A percentile compares a stretch with the other conserved stretches of the same genome.
Conservation (phyloP, 30 jellyfish, hydroid and myxozoan genomes). For the Aurelia sp. region DNA sequence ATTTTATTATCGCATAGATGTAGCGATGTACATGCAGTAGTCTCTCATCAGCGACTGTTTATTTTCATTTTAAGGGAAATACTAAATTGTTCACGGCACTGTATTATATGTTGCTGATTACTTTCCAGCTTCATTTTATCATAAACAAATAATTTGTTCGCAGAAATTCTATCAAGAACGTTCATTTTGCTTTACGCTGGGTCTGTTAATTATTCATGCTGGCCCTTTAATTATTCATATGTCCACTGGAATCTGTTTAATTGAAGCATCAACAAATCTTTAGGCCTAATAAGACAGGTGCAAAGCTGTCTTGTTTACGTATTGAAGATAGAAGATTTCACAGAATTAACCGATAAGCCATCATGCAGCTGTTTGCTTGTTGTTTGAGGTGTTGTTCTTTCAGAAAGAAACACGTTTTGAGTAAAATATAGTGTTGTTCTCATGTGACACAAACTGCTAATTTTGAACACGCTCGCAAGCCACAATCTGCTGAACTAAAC, state of each 20-base stretch:
- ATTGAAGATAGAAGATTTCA: slow-evolving; percentile 1
- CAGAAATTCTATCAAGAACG: background rate
- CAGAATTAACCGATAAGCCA: background rate
- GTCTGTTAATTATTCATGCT: slow-evolving; percentile 17
- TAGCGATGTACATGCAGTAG: too few relatives aligned
- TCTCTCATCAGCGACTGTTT: too few relatives aligned
- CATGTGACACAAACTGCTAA: background rate
- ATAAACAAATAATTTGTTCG: background rate
- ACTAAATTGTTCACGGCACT: background rate
- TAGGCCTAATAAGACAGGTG: slow-evolving; percentile 38
- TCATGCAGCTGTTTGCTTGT: background rate
- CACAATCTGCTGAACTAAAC: too few relatives aligned
- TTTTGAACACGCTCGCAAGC: background rate
- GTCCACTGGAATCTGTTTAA: slow-evolving; percentile 27
- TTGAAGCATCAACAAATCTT: slow-evolving; percentile 25
- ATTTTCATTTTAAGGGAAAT: too few relatives aligned
- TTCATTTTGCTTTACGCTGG: background rate
- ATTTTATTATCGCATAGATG: too few relatives aligned
- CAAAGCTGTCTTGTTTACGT: slow-evolving; percentile 9
- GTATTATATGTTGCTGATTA: background rate
- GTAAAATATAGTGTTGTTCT: background rate
- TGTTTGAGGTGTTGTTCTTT: background rate
- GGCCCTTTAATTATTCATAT: slow-evolving; percentile 20
- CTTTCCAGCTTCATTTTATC: background rate
- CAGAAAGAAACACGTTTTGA: background rate